phyloP scores from a whole-genome alignment of 2,113 vertebrate genomes.

The Pterocles orientalis region DNA sequence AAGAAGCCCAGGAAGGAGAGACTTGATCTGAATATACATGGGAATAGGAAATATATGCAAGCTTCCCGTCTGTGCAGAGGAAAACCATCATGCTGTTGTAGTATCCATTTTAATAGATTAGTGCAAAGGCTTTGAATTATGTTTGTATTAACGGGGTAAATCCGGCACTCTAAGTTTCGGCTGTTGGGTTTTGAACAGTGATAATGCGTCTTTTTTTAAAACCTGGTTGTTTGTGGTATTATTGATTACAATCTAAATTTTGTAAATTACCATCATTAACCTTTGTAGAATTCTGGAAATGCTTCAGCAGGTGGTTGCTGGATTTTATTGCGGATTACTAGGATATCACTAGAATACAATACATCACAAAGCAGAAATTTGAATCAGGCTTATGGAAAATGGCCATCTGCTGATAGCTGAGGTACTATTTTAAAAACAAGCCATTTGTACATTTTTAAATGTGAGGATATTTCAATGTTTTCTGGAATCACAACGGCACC shows the following conservation, averaged over 20 bases:
- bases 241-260: background rate
- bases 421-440: background rate
- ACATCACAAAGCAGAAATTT: background rate
- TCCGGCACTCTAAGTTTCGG: background rate
- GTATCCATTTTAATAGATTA: background rate
- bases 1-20: background rate
- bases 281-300: background rate
- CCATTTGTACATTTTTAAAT: background rate
- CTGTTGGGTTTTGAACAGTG: background rate
- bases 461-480: background rate
- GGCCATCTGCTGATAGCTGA: background rate
- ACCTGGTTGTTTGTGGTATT: background rate
- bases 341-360: background rate
- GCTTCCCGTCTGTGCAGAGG: background rate
- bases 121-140: background rate
- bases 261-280: background rate
- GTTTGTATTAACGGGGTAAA: background rate
- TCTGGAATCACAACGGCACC: background rate
- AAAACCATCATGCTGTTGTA: background rate
- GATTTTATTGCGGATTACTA: background rate
- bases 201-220: background rate
- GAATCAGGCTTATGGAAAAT: background rate
- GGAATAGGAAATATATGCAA: background rate
- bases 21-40: background rate
- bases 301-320: background rate